Base-by-base conservation (phyloP, 2,113 vertebrate species). In the Sigmodon hispidus region DNA sequence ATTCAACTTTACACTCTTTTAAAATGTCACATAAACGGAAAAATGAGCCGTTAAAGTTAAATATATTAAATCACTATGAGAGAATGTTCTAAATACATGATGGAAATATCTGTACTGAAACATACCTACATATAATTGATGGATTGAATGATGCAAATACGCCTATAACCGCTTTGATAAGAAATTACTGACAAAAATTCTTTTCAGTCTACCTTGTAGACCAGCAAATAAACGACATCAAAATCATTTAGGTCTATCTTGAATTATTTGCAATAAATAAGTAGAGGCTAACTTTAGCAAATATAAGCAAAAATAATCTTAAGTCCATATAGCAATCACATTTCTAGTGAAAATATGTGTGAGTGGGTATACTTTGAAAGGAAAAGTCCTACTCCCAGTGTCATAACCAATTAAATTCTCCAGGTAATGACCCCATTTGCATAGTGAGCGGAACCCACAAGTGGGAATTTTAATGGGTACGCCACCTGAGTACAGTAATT, bases 381-480 rank as follows among this genome's bases (percentile, higher is more conserved):
- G 98, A 98, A 98, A 99, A 98, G 98, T 98, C 98, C 98, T 98
- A 98, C 98, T 98, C 98, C 97, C 98, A 97, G 97, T 99, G 99
- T 99, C 99, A 99, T 98, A 99, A 98, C 99, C 99, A 99, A 99
- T 99, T 99, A 99, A 98, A 98, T 98, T 99, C 99, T 98, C 98
- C 98, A 99, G 99, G 99, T 99, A 99, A 99, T 99, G 99, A 99
- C 98, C 99, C 98, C 98, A 99, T 99, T 99, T 99, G 99, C 99
- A 99, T 99, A 99, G 99, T 98, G 98, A 99, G 98, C 98, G 97
- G 98, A 99, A 99, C 98, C 98, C 98, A 98, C 98, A 99, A 99
- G 98, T 99, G 98, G 98, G 99, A 98, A 98, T 99, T 99, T 99
- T 99, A 99, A 99, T 99, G 99, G 99, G 99, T 99, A 98, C 98